phyloP scores from a whole-genome alignment of 1,140 invertebrate species.

The Drosophila albomicans region DNA sequence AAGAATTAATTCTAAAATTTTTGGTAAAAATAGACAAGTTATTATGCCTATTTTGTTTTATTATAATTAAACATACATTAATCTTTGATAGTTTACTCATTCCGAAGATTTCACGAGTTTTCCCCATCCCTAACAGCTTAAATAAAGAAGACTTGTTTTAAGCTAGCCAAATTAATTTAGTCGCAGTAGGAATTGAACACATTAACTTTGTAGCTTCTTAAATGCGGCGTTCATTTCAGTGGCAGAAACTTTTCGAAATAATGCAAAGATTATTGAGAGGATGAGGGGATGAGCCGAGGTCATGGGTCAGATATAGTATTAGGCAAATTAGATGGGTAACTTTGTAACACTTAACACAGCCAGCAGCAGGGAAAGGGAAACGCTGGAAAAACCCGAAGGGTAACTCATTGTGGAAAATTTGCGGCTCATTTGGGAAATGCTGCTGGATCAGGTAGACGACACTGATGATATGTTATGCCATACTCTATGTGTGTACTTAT shows the following conservation, averaged over 20 bases:
- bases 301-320: conserved; percentile 6
- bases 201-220: conserved; percentile 3
- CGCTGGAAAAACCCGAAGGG: conserved; percentile 58
- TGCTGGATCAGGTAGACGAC: conserved; percentile 24
- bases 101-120: too few species aligned
- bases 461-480: background rate
- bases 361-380: conserved; percentile 1
- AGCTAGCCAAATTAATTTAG: background rate
- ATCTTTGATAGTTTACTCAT: too few species aligned
- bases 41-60: too few species aligned
- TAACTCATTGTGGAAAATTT: conserved; percentile 79
- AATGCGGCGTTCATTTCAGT: background rate
- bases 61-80: too few species aligned
- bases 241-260: conserved; percentile 8
- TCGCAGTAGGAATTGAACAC: background rate
- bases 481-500: too few species aligned
- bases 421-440: conserved; percentile 56
- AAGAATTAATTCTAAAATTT: too few species aligned
- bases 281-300: background rate
- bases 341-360: conserved; percentile 52
- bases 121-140: too few species aligned
- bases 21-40: too few species aligned
- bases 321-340: conserved; percentile 42
- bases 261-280: background rate
- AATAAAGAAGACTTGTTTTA: too few species aligned